Evolutionary conservation across 2,888 invertebrate species (phyloP), one percentile per base, ranked within the genome.

Genomic region (Calliopum simillimum): DNA sequence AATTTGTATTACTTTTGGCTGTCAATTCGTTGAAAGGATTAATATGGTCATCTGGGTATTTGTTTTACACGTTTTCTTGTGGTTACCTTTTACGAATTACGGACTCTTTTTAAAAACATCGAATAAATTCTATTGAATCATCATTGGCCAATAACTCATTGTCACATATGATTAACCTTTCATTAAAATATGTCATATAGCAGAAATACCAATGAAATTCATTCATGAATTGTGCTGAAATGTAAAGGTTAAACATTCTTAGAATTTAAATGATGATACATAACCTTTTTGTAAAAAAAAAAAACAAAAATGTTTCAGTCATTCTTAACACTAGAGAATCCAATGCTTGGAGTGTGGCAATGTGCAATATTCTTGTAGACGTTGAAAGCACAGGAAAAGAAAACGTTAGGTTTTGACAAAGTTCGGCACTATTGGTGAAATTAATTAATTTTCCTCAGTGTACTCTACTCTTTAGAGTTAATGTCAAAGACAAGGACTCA

Each of bases 101-200:
- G 13, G 11, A 4, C 14, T 5, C 11, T 1, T 53, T 23, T 23
- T 21, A 23, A 8, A 21, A 23, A 23, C 19, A 53, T 53, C 53
- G n/a, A 53, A 53, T 23, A 23, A 53, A 53, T 23, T 23, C 23
- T 16, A 53, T 53, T 21, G 23, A 53, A 23, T 53, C 53, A 53
- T 53, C 53, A 23, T 6, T 53, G 21, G 21, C 53, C 53, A 53
- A 53, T 53, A 53, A 53, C 21, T 23, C 5, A 21, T 13, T n/a
- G n/a, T n/a, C n/a, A n/a, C 53, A 53, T 4, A 23, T 23, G 13
- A 23, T 53, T 19, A 53, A 14, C 53, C 23, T n/a, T 11, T 23
- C 13, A 1, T 11, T 3, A 23, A 53, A 14, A 12, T 53, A 14
- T 23, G n/a, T n/a, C n/a, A 53, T 1, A 21, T 11, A 53, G 23